Conservation (phyloP, 2,113 vertebrate genomes). For the Aspiorhynchus laticeps region DNA sequence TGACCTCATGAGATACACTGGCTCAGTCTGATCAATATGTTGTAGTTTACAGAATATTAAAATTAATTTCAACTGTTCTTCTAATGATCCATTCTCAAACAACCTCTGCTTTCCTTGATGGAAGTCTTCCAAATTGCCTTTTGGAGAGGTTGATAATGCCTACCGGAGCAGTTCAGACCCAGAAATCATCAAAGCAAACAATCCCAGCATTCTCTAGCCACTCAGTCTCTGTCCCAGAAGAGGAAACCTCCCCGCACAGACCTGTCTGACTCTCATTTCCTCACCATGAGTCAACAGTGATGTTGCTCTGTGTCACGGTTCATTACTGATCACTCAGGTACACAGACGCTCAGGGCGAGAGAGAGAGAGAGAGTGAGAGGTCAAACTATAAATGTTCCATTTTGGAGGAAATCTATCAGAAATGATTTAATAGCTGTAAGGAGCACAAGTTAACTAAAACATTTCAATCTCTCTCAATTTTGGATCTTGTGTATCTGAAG, state of each 20-base stretch:
- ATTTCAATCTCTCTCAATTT: neutral
- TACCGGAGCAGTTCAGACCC: constrained; percentile 29
- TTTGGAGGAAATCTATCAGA: neutral
- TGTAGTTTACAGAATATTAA: neutral
- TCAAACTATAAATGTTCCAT: neutral
- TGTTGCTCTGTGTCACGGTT: constrained; percentile 30
- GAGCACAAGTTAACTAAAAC: neutral
- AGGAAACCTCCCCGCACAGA: neutral
- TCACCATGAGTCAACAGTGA: neutral
- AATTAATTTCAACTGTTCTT: neutral
- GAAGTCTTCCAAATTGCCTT: neutral
- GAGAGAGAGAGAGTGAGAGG: constrained; percentile 6
- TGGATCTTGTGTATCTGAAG: neutral
- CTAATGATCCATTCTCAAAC: constrained; percentile 3
- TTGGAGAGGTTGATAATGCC: constrained; percentile 10
- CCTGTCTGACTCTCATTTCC: constrained; percentile 2
- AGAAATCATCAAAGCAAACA: constrained; percentile 37
- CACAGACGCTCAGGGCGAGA: neutral
- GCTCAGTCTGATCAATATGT: neutral
- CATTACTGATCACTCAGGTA: constrained; percentile 35
- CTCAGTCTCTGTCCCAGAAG: constrained; percentile 24
- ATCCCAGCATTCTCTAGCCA: neutral
- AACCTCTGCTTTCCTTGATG: neutral
- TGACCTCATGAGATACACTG: neutral
- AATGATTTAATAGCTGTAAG: neutral